Evolutionary conservation across 2,113 vertebrate species (phyloP).

Genomic region (Xenopus laevis): DNA sequence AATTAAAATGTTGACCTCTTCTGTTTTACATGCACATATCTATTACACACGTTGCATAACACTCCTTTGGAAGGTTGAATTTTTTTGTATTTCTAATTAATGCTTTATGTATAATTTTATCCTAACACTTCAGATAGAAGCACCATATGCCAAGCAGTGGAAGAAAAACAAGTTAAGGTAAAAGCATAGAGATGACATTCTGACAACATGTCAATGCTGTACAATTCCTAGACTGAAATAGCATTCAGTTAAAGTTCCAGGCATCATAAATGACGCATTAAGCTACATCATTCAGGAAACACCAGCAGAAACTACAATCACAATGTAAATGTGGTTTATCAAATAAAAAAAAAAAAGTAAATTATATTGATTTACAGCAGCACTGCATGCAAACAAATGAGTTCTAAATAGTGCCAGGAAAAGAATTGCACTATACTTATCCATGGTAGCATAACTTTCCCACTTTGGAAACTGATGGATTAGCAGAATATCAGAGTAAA

Average conservation of each 20-base stretch:
- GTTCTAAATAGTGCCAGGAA: no score
- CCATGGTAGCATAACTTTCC: no score
- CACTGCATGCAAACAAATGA: not conserved
- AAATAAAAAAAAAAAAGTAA: no score
- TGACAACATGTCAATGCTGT: slow-evolving; percentile 44
- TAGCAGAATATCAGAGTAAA: no score
- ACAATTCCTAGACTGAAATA: slow-evolving; percentile 40
- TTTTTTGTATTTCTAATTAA: slow-evolving; percentile 43
- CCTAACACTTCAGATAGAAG: slow-evolving; percentile 32
- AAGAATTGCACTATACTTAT: no score
- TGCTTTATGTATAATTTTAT: slow-evolving; percentile 42
- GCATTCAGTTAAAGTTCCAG: slow-evolving; percentile 37
- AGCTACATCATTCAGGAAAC: slow-evolving; percentile 15
- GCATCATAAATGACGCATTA: slow-evolving; percentile 35
- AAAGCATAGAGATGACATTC: slow-evolving; percentile 41
- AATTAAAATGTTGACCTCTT: slow-evolving; percentile 43
- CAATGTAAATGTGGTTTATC: slow-evolving; percentile 9
- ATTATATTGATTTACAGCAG: no score
- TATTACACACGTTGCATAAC: not conserved
- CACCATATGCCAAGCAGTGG: slow-evolving; percentile 34
- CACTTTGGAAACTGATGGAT: no score
- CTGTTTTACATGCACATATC: not conserved
- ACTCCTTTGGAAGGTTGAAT: slow-evolving; percentile 21
- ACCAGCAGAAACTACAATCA: slow-evolving; percentile 7
- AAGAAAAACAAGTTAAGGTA: slow-evolving; percentile 40